Base-by-base conservation (phyloP, 2,888 invertebrate genomes). In the Limnephilus auricula region DNA sequence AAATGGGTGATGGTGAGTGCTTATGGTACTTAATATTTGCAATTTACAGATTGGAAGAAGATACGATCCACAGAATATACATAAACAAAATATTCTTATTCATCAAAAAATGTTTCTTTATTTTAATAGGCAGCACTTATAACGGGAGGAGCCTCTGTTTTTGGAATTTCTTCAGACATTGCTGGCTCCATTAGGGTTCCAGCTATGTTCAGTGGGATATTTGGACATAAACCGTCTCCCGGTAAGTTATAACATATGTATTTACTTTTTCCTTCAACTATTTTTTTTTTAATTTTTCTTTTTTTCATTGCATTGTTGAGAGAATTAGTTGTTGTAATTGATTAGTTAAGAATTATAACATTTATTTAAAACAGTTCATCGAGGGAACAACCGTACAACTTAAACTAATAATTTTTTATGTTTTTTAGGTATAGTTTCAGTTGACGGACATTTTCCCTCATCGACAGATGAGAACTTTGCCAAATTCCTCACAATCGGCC, bases 141-240 rank as follows among this genome's bases (percentile, higher is more conserved):
- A 87, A 97, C 97, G 2, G 95, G 97, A 90, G 98, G 97, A 18
- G 98, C 98, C 30, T 97, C 98, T 0, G 94, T 98, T 0, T 96
- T 98, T 93, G 98, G 98, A 92, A 95, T 99, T 93, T 97, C 98
- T 5, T 98, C 98, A 0, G 99, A 99, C 95, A 97, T 99, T 93
- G 98, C 97, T 13, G 99, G 99, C 89, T 98, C 98, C 89, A 98
- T 99, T 93, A 96, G 99, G 40, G 95, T 99, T 94, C 99, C 99
- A 0, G 96, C 97, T n/a, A 96, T 97, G 93, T 98, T 97, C 95
- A 98, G 97, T 95, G 99, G 99, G 0, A 95, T 99, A 79, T 99
- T 98, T 94, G 99, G 98, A 0, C 98, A 98, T 94, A 98, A 98
- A 94, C 97, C 98, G 3, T 97, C 98, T 82, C 96, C 97, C 6